These are phyloP conservation scores for Protomyctophum bolini DNA, from an alignment of 2,113 vertebrate species.

Conservation along the genomic window DNA sequence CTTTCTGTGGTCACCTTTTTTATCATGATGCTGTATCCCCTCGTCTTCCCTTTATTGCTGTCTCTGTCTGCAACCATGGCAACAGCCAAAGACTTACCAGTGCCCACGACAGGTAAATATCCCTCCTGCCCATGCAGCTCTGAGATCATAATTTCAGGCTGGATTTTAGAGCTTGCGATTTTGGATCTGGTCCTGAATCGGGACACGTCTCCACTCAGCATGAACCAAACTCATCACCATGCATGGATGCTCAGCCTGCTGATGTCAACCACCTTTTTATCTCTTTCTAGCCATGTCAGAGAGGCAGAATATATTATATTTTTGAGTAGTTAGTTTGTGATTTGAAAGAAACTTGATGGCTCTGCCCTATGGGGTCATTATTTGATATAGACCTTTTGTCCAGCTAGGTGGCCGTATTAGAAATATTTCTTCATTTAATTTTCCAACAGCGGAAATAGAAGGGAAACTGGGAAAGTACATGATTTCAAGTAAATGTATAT, in stretches of 20 bases:
- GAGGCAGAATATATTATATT: conserved; percentile 52
- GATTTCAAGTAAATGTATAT: not conserved
- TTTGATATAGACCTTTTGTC: conserved; percentile 27
- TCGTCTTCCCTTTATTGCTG: conserved; percentile 71
- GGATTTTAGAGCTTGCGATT: conserved; percentile 57
- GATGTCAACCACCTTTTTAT: conserved; percentile 39
- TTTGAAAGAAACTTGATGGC: conserved; percentile 24
- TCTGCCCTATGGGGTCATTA: conserved; percentile 19
- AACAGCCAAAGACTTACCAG: conserved; percentile 83
- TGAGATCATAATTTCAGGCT: conserved; percentile 64
- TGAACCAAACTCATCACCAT: conserved; percentile 73
- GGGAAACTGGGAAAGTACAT: not conserved
- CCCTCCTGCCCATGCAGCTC: conserved; percentile 37
- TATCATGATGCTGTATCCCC: conserved; percentile 73
- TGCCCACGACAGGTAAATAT: conserved; percentile 83
- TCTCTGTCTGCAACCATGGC: conserved; percentile 80
- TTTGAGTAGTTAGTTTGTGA: conserved; percentile 31
- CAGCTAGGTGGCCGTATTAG: not conserved
- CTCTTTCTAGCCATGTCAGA: conserved; percentile 51
- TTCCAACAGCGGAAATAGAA: conserved; percentile 1
- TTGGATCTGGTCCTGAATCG: conserved; percentile 61
- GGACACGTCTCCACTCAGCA: conserved; percentile 69
- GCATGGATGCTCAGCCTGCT: conserved; percentile 50
- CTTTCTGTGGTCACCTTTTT: conserved; percentile 66
- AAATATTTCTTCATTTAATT: conserved; percentile 21